Base-by-base conservation (phyloP, 2,888 invertebrate species). In the Lepidochitona cinerea region DNA sequence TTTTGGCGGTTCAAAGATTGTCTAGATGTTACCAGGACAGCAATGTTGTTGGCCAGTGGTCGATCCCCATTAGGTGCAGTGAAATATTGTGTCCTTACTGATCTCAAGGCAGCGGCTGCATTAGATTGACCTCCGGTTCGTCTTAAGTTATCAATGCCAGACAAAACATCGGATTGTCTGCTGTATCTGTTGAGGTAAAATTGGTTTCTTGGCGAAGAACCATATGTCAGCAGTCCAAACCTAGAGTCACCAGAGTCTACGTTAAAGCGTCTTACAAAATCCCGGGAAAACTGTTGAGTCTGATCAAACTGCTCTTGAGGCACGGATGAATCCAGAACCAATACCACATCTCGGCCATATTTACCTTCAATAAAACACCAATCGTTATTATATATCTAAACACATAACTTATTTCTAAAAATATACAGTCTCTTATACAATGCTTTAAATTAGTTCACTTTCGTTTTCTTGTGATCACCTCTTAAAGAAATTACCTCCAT, bases 201-300 rank as follows among this genome's bases (percentile, higher is more conserved):
- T 26, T 26, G 71, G 12, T 72, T 68, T 33, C 71, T 75, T 3
- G 83, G 68, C 0, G 64, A 59, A 52, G 71, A 67, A 23, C 77
- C 70, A 78, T 79, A 86, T 26, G 80, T 80, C 74, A 85, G 73
- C 23, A 81, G 75, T 23, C 83, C 86, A 14, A 85, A 79, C 9
- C 84, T 76, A 54, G 85, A 84, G 71, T 84, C 81, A 4, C 79
- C 86, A 54, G 80, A 76, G 66, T 84, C 82, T 12, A 87, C 82
- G 69, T 78, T 81, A 53, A 87, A 76, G 53, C 83, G 75, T 5
- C 77, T 73, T 29, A 82, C 78, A 3, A 85, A 72, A 35, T 64
- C 68, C 33, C 77, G 73, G 1, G 81, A 80, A 41, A 82, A 83
- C 6, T 73, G 71, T 26, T 73, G 77, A 81, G 83, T 82, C 83